Evolutionary conservation across 1,140 invertebrate species (phyloP).

Genomic region (Acromyrmex heyeri): DNA sequence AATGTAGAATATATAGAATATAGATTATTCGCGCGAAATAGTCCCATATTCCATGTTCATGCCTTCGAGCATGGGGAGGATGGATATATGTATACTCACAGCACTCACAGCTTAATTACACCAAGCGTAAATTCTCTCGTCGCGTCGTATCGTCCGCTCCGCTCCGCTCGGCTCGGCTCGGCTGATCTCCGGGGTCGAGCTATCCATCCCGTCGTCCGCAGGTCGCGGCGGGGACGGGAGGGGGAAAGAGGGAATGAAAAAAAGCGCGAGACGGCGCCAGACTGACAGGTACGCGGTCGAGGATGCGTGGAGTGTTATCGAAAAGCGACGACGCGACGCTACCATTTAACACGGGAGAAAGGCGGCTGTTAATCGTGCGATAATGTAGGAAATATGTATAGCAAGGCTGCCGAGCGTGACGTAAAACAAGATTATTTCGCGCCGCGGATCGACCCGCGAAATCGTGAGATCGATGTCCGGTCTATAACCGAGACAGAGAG

Average conservation of each 20-base stretch:
- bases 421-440: background rate
- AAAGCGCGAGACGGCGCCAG: background rate
- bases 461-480: conserved; percentile 37
- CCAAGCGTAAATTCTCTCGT: background rate
- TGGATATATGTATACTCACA: background rate
- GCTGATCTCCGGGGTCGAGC: background rate
- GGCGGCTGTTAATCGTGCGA: conserved; percentile 7
- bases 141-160: conserved; percentile 1
- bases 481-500: background rate
- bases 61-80: too few relatives aligned
- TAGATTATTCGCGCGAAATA: conserved; percentile 18
- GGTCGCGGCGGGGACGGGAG: background rate
- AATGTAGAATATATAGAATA: too few relatives aligned
- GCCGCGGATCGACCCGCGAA: conserved; percentile 17
- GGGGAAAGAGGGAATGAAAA: background rate
- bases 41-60: background rate
- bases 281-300: background rate
- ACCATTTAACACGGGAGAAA: conserved; percentile 35
- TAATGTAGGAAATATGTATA: background rate
- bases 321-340: background rate
- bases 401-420: background rate
- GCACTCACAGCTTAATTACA: conserved; percentile 30
- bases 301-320: background rate
- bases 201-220: background rate
- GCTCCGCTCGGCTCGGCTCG: background rate